phyloP scores from a whole-genome alignment of 2,797 vertebrate genomes.

The Ispidina picta region DNA sequence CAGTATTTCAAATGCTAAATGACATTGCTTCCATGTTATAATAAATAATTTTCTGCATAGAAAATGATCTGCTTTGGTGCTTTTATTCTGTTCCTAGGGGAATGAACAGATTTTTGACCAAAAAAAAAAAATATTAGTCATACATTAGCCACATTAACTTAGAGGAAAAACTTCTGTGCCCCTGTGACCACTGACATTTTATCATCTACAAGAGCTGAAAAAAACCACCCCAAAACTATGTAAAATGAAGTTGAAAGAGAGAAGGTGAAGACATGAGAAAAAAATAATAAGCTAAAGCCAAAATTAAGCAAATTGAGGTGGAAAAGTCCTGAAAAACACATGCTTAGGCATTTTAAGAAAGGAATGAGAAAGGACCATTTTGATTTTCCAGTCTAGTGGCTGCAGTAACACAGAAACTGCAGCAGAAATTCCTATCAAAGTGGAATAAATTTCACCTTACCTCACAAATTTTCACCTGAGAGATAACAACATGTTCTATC shows the following conservation, averaged over 20 bases:
- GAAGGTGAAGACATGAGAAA: neutral
- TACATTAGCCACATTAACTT: neutral
- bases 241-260: neutral
- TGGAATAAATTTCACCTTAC: neutral
- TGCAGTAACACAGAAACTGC: neutral
- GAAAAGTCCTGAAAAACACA: neutral
- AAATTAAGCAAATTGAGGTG: neutral
- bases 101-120: neutral
- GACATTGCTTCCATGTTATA: neutral
- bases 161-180: neutral
- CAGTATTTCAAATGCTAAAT: neutral
- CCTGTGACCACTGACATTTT: neutral
- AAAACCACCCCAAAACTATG: neutral
- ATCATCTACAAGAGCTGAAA: neutral
- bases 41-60: neutral
- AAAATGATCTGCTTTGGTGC: neutral
- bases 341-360: neutral
- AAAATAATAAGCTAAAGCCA: neutral
- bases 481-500: neutral
- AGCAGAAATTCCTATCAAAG: neutral
- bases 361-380: neutral
- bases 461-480: neutral
- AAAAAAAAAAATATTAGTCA: neutral
- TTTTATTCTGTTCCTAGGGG: neutral
- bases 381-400: slow-evolving; percentile 2